These are phyloP conservation scores for Lepidurus arcticus DNA, from an alignment of 1,140 invertebrate species.

Conservation along the genomic window DNA sequence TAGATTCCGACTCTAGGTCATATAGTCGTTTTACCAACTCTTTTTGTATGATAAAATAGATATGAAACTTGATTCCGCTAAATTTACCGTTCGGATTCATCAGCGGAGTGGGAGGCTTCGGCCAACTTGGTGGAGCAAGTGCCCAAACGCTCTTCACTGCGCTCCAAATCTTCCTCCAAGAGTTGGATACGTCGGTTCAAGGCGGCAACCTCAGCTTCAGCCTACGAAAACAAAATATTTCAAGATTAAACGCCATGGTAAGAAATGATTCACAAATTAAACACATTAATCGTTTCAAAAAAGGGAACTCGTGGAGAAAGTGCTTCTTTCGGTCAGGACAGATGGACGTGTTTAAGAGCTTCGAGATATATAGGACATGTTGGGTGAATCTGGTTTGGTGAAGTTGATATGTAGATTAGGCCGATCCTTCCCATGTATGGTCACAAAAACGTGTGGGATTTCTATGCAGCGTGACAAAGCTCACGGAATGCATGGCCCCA, in stretches of 20 bases:
- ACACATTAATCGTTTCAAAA: background rate
- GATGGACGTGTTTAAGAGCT: background rate
- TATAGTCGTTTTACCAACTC: no score
- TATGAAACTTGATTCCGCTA: background rate
- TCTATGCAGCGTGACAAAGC: background rate
- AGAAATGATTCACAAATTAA: no score
- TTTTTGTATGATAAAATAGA: background rate
- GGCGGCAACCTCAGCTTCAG: slow-evolving; percentile 96
- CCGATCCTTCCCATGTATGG: slow-evolving; percentile 1
- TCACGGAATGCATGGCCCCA: background rate
- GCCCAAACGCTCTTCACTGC: slow-evolving; percentile 93
- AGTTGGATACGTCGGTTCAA: slow-evolving; percentile 97
- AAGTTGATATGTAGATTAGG: slow-evolving; percentile 13
- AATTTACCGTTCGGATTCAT: slow-evolving; percentile 96
- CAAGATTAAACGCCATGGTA: no score
- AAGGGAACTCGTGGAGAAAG: background rate
- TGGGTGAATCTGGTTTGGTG: background rate
- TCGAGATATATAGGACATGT: background rate
- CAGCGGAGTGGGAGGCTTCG: slow-evolving; percentile 96
- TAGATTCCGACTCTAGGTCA: slow-evolving; percentile 15
- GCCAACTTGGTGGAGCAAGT: slow-evolving; percentile 95
- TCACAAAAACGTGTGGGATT: background rate
- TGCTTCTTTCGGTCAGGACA: background rate
- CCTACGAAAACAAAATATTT: slow-evolving; percentile 55
- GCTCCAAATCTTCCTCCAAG: slow-evolving; percentile 96